Evolutionary conservation across 2,113 vertebrate species (phyloP).

Genomic region (Phainopepla nitens): DNA sequence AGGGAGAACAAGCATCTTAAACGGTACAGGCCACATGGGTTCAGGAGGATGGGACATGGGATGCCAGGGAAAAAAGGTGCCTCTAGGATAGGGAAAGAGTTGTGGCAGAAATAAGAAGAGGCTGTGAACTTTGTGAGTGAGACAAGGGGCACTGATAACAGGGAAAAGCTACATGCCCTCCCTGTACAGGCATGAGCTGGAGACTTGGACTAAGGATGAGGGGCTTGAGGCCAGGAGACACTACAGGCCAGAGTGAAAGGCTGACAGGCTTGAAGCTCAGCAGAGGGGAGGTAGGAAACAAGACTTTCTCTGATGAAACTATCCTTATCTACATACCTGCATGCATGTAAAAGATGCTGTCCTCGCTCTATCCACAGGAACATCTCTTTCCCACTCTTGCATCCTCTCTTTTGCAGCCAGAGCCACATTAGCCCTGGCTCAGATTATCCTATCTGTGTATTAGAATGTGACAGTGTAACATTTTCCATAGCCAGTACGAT

Average conservation of each 20-base stretch:
- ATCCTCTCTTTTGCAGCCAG: background rate
- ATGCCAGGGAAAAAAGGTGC: background rate
- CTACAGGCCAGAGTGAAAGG: background rate
- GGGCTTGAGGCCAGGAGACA: background rate
- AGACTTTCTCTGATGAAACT: background rate
- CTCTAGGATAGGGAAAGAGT: background rate
- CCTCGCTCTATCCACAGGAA: background rate
- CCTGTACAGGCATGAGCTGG: background rate
- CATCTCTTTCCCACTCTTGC: background rate
- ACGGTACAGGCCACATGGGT: background rate
- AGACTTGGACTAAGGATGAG: background rate
- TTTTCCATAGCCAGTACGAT: background rate
- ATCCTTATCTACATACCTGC: background rate
- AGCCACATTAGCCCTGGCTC: background rate
- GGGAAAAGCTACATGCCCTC: background rate
- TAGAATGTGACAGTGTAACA: background rate
- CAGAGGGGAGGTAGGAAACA: background rate
- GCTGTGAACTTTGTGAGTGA: background rate
- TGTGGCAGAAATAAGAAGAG: background rate
- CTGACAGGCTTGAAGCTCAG: background rate
- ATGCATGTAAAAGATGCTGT: background rate
- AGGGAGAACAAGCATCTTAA: background rate
- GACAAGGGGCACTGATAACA: accelerated
- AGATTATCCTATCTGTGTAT: background rate
- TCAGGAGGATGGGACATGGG: background rate